These are phyloP conservation scores for Acholoe squamosa DNA, from an alignment of 2,888 invertebrate genomes.

Conservation along the genomic window DNA sequence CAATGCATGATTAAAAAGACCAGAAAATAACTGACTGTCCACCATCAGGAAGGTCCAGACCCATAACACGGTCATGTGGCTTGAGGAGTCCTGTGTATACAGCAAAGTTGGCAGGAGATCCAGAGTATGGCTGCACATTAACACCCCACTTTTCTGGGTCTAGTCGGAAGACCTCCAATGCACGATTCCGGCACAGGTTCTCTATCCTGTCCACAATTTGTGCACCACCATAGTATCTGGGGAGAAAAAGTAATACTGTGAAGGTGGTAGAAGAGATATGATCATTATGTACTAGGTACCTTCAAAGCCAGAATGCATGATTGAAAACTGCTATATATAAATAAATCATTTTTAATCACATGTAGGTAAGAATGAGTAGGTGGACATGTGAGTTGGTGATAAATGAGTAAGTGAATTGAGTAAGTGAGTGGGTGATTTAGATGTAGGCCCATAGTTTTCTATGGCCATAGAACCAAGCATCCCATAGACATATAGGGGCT, in stretches of 20 bases:
- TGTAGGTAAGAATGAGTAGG: not conserved
- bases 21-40: slow-evolving; percentile 91
- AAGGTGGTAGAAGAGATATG: no score
- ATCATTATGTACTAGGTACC: no score
- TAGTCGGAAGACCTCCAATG: slow-evolving; percentile 92
- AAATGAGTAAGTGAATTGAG: not conserved
- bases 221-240: slow-evolving; percentile 98
- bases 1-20: no score
- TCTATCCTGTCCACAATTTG: slow-evolving; percentile 97
- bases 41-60: slow-evolving; percentile 97
- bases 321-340: no score
- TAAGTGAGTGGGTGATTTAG: no score
- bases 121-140: slow-evolving; percentile 98
- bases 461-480: no score
- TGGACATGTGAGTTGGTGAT: not conserved
- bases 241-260: no score
- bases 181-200: slow-evolving; percentile 92
- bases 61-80: slow-evolving; percentile 98
- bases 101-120: slow-evolving; percentile 98
- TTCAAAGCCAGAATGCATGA: no score
- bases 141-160: slow-evolving; percentile 96
- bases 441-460: no score
- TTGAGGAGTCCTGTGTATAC: slow-evolving; percentile 93
- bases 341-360: not conserved
- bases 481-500: no score